phyloP scores from a whole-genome alignment of 2,888 invertebrate species.

The Silvanus unidentatus region DNA sequence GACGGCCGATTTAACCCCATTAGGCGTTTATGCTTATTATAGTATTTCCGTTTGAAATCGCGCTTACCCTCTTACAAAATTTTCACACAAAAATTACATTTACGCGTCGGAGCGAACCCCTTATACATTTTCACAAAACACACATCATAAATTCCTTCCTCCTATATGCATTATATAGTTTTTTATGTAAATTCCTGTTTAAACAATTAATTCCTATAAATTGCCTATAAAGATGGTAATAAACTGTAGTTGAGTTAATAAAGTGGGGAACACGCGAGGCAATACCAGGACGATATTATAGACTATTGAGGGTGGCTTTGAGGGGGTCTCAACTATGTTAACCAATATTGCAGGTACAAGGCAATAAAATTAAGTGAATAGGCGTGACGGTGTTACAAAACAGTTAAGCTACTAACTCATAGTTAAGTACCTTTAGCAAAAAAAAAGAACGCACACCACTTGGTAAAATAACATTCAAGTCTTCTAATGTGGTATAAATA shows the following conservation, averaged over 20 bases:
- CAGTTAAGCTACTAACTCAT: no score
- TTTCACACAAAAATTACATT: conserved; percentile 3
- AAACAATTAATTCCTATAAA: conserved; percentile 15
- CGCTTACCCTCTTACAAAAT: conserved; percentile 9
- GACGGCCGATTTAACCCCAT: conserved; percentile 24
- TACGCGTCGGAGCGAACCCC: neutral
- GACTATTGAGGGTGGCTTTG: conserved; percentile 8
- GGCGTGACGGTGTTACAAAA: conserved; percentile 19
- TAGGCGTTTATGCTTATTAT: conserved; percentile 15
- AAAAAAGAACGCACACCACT: conserved; percentile 6
- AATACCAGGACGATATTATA: conserved; percentile 11
- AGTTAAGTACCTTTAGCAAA: neutral
- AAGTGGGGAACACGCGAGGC: conserved; percentile 17
- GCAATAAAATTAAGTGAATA: conserved; percentile 39
- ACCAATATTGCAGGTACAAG: conserved; percentile 11
- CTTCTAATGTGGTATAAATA: no score
- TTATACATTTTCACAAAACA: neutral
- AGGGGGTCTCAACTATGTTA: conserved; percentile 2
- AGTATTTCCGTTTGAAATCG: conserved; percentile 15
- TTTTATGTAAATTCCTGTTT: conserved; percentile 5
- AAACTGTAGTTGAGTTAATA: conserved; percentile 10
- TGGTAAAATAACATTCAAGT: conserved; percentile 12
- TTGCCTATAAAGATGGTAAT: conserved; percentile 8
- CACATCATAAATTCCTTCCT: conserved; percentile 1
- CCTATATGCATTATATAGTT: neutral